Percentiles rank a stretch among this genome's conserved stretches.
Evolutionary conservation across 2,888 invertebrate genomes (phyloP).

Genomic region (Anthrax anthrax): DNA sequence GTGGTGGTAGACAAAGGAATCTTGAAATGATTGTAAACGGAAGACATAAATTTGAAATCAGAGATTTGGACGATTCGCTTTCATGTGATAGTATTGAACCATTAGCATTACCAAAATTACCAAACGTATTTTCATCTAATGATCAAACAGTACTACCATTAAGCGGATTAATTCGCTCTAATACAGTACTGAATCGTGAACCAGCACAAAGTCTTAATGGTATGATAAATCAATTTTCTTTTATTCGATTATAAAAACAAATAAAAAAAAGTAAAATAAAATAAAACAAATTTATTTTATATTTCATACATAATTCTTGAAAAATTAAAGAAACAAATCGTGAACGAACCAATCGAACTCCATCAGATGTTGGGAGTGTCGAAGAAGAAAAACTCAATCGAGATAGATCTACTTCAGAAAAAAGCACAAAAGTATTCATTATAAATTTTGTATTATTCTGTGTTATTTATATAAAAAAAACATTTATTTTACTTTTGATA

Average conservation of each 20-base stretch:
- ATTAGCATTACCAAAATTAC: slow-evolving; percentile 30
- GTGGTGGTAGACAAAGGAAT: slow-evolving; percentile 45
- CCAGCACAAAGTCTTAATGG: not conserved
- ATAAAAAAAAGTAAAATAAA: no score
- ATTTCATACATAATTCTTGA: no score
- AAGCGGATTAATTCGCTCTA: slow-evolving; percentile 29
- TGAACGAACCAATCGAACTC: slow-evolving; percentile 16
- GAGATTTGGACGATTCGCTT: slow-evolving; percentile 41
- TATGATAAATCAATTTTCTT: no score
- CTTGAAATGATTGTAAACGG: slow-evolving; percentile 60
- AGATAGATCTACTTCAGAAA: slow-evolving; percentile 44
- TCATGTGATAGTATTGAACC: slow-evolving; percentile 33
- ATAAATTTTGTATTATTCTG: not conserved
- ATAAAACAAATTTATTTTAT: no score
- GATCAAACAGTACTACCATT: slow-evolving; percentile 27
- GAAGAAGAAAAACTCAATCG: slow-evolving; percentile 54
- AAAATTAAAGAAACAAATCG: slow-evolving; percentile 10
- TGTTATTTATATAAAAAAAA: not conserved
- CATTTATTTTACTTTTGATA: not conserved
- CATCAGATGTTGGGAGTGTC: slow-evolving; percentile 36
- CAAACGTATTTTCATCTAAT: slow-evolving; percentile 22
- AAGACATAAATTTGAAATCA: slow-evolving; percentile 59
- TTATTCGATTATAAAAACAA: no score
- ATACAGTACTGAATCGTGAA: slow-evolving; percentile 29
- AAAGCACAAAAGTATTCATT: slow-evolving; percentile 24